Evolutionary conservation across 23 tunicate species (phyloP), one percentile per base, ranked within the genome.

Genomic region (Halocynthia roretzi): DNA sequence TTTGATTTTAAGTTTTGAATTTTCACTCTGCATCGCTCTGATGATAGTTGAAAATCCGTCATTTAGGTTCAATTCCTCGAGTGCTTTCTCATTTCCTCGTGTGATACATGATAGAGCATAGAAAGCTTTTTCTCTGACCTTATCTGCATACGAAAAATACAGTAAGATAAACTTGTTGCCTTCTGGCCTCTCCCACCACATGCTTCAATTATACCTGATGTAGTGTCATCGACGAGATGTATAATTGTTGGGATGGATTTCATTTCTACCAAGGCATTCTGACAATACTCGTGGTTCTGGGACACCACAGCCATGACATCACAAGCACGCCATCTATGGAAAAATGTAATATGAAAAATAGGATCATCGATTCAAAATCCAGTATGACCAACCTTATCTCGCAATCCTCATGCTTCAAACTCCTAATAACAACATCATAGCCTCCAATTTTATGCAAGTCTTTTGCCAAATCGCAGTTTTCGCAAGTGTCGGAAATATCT

Each of bases 361-460:
- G 48, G 17, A 67, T 5, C 14, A 5, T 67, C 20, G 2, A 11
- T 19, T 0, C 2, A 21, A 40, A 20, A 72, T 14, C 4, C 65
- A 52, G 44, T 10, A 9, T 55, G 21, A 31, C 79, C 48, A 22
- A 79, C 82, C 72, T 69, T 52, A 85, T 53, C 6, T 71, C 22
- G 8, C 15, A 10, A 10, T 86, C 71, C 14, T 75, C 21, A 49
- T 72, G 75, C 12, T 67, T 49, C n/a, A 86, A 56, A 50, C 57
- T 67, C 23, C 80, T 60, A 0, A 80, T 52, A 2, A 86, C 19
- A 6, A 82, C 68, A 1, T 79, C 67, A 52, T 76, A 87, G 12
- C 93, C 93, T 19, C 93, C 93, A 60, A 87, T 70, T 63, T 81
- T 81, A 52, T 87, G 83, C 57, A 87, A 52, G 68, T 87, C 93